Evolutionary conservation across 2,888 invertebrate species (phyloP).

Genomic region (Nephrotoma flavescens): DNA sequence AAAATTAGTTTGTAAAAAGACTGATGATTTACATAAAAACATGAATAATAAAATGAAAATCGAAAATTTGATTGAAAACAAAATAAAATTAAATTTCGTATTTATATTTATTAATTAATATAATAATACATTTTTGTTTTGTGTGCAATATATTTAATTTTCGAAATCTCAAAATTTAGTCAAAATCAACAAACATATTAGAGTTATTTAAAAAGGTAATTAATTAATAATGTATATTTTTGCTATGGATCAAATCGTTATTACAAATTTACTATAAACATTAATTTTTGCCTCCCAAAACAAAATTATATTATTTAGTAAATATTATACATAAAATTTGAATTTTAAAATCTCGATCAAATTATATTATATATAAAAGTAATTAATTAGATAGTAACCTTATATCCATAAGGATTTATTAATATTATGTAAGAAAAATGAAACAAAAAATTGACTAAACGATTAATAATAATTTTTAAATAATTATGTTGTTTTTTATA

Average conservation of each 20-base stretch:
- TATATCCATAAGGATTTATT: not conserved
- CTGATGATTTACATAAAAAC: not conserved
- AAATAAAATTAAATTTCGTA: not conserved
- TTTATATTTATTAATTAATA: not conserved
- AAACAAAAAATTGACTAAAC: not conserved
- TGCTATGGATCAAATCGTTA: not conserved
- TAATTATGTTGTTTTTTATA: not conserved
- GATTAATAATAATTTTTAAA: not conserved
- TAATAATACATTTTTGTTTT: not conserved
- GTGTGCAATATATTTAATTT: not conserved
- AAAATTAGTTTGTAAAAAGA: conserved; percentile 5
- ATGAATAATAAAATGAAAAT: not conserved
- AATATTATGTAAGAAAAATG: not conserved
- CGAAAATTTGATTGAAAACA: not conserved
- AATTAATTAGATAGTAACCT: not conserved
- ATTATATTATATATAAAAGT: not conserved
- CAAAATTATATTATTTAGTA: not conserved
- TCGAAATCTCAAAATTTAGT: not conserved
- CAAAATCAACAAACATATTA: not conserved
- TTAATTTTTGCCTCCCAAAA: not conserved
- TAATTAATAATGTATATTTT: not conserved
- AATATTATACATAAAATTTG: not conserved
- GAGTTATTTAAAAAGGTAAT: not conserved
- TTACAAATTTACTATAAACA: too few relatives aligned
- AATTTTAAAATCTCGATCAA: not conserved